Evolutionary conservation across 2,797 vertebrate genomes (phyloP).

Genomic region (Bovichtus diacanthus): DNA sequence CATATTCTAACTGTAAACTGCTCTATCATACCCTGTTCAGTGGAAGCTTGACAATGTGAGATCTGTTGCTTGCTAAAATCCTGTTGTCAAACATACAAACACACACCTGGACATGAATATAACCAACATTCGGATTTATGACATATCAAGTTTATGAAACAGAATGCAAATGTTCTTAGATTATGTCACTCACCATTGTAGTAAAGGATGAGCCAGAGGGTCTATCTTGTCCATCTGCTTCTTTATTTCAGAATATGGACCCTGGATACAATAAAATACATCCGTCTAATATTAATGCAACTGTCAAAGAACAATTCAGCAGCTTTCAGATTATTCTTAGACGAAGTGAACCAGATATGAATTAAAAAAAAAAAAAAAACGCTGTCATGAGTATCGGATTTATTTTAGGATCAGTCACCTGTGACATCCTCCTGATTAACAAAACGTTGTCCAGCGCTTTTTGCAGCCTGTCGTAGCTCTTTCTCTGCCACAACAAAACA

Average conservation of each 20-base stretch:
- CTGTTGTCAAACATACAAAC: slow-evolving; percentile 77
- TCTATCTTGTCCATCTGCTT: slow-evolving; percentile 97
- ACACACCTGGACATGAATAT: slow-evolving; percentile 33
- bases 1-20: not conserved
- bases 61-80: slow-evolving; percentile 98
- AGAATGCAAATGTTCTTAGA: not conserved
- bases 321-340: not conserved
- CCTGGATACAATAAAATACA: slow-evolving; percentile 78
- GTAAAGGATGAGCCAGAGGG: slow-evolving; percentile 92
- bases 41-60: slow-evolving; percentile 97
- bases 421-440: slow-evolving; percentile 93
- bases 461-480: slow-evolving; percentile 94
- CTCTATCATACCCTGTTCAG: slow-evolving; percentile 89
- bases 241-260: slow-evolving; percentile 95
- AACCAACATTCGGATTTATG: not conserved
- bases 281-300: not conserved
- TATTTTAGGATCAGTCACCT: slow-evolving; percentile 81
- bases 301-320: not conserved
- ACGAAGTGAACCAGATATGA: not conserved
- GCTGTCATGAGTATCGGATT: not conserved
- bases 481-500: slow-evolving; percentile 85
- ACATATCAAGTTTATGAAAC: not conserved
- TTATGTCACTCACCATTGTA: slow-evolving; percentile 90
- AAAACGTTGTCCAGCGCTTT: slow-evolving; percentile 94
- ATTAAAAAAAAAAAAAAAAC: slow-evolving; percentile 16